phyloP scores from a whole-genome alignment of 2,888 invertebrate genomes.

The Lepidocyrtoides sp. region DNA sequence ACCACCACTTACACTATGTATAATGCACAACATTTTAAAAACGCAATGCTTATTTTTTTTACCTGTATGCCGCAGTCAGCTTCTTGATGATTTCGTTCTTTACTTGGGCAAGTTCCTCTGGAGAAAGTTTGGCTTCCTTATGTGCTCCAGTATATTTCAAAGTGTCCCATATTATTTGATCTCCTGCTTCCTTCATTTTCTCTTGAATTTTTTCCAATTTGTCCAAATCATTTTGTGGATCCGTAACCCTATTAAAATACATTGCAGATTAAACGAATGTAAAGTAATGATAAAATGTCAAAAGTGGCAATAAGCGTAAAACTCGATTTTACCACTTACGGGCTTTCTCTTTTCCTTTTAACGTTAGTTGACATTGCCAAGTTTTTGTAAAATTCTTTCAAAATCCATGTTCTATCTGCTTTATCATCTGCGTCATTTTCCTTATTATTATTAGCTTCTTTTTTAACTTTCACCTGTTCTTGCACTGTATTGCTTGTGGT shows the following conservation, averaged over 20 bases:
- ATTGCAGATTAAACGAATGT: not conserved
- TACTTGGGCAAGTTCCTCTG: constrained; percentile 82
- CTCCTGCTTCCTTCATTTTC: constrained; percentile 92
- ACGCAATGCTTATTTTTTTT: not conserved
- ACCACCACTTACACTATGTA: not conserved
- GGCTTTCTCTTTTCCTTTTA: constrained; percentile 83
- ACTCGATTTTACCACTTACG: constrained; percentile 66
- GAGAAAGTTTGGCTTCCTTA: constrained; percentile 87
- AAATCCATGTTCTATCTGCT: constrained; percentile 87
- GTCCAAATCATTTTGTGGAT: constrained; percentile 44
- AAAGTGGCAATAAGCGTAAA: not conserved
- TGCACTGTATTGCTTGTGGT: constrained; percentile 36
- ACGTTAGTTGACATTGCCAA: constrained; percentile 85
- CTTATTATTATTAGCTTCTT: constrained; percentile 85
- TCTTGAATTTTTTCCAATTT: constrained; percentile 90
- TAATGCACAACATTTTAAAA: not conserved
- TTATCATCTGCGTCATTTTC: constrained; percentile 88
- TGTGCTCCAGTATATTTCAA: constrained; percentile 92
- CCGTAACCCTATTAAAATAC: not conserved
- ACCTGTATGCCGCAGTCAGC: constrained; percentile 91
- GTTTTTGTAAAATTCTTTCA: constrained; percentile 89
- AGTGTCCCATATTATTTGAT: constrained; percentile 93
- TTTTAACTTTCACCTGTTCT: constrained; percentile 85
- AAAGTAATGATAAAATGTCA: not conserved
- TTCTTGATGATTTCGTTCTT: constrained; percentile 83